Evolutionary conservation across 2,888 invertebrate species (phyloP).

Genomic region (Ypsolopha scabrella): DNA sequence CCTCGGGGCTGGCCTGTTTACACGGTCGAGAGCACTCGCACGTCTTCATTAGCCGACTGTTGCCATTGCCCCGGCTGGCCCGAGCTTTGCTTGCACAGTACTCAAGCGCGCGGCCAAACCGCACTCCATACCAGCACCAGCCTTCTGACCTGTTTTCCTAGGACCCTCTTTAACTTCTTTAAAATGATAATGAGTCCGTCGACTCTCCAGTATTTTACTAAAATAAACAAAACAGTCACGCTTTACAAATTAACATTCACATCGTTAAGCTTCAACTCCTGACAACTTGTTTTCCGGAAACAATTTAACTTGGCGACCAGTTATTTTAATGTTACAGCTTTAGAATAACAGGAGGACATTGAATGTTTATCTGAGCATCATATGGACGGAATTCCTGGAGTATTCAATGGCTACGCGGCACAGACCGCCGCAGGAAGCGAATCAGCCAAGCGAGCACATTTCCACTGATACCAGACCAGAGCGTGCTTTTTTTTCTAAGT

Average conservation of each 20-base stretch:
- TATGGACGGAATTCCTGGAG: conserved; percentile 13
- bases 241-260: conserved; percentile 51
- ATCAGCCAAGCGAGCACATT: conserved; percentile 52
- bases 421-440: conserved; percentile 8
- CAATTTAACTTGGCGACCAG: conserved; percentile 51
- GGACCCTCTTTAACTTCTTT: neutral
- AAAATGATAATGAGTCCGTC: conserved; percentile 1
- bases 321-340: conserved; percentile 29
- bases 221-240: conserved; percentile 24
- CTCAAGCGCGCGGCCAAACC: conserved; percentile 21
- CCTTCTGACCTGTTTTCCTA: neutral
- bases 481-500: conserved; percentile 45
- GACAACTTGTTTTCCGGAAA: conserved; percentile 56
- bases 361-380: conserved; percentile 64
- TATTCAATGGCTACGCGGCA: neutral
- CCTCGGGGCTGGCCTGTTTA: conserved; percentile 54
- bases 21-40: conserved; percentile 62
- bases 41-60: conserved; percentile 56
- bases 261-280: conserved; percentile 25
- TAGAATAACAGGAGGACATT: conserved; percentile 37
- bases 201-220: conserved; percentile 18
- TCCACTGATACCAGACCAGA: conserved; percentile 44
- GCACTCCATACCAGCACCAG: neutral
- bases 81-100: conserved; percentile 52
- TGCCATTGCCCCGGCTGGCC: conserved; percentile 1